Base-by-base conservation (phyloP, 2,113 vertebrate genomes). In the Erythrocercus mccallii region DNA sequence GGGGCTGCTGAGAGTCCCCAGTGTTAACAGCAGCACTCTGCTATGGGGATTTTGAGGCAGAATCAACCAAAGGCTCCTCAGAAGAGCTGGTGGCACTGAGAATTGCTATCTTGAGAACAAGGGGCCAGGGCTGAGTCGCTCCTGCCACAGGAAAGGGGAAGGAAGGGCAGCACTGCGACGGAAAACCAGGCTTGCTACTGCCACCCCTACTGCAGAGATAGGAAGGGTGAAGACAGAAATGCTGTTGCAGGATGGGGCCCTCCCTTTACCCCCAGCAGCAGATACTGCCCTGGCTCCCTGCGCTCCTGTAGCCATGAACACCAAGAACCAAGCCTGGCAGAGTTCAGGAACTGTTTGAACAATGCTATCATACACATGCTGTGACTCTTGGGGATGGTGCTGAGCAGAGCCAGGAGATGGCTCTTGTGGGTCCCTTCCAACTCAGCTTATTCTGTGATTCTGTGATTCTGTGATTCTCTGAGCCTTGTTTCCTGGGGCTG, bases 101-200 rank as follows among this genome's bases (percentile, higher is more conserved):
- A 16, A 12, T 38, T 89, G 69, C 84, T 56, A 38, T 54, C 47
- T 65, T 35, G 64, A 79, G 70, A 58, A 42, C 57, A 56, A 74
- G 80, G 18, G 47, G 37, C 47, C 62, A 47, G 54, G 45, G 20
- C 50, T 86, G 60, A 37, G 76, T 58, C 1, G 48, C 68, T 95
- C 68, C 90, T 88, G 94, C 82, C 50, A 9, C 86, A 81, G 92
- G 83, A 96, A 93, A 97, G 86, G 79, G 96, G 90, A 97, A 97
- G 90, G 96, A 96, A 97, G 92, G 47, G 79, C 86, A 96, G 88
- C 79, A 69, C 45, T 58, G 54, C 30, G 90, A 64, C 71, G 1
- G 87, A 95, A 95, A 93, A 90, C 79, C 79, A 88, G 81, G 74
- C 85, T 87, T 62, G 48, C 64, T 87, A 54, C 62, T 11, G 3